Conservation (phyloP, 1,140 invertebrate species). For the Bombyx mandarina region DNA sequence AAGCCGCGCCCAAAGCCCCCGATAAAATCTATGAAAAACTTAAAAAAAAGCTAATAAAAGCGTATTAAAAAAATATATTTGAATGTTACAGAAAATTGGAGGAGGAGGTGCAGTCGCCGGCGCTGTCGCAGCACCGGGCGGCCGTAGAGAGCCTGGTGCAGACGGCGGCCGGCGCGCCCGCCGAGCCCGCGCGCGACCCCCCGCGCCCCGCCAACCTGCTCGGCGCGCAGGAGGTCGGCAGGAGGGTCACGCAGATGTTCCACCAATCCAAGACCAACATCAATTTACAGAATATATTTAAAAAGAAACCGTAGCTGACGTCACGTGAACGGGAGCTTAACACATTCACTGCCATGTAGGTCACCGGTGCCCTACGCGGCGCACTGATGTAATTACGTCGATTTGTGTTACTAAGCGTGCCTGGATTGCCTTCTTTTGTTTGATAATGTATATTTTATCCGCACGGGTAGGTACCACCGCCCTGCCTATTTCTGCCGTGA, state of each 20-base stretch:
- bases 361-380: no score
- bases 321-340: no score
- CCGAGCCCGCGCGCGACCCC: slow-evolving; percentile 13
- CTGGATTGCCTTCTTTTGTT: no score
- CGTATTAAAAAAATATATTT: not conserved
- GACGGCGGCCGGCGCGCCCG: slow-evolving; percentile 15
- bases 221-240: slow-evolving; percentile 53
- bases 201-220: slow-evolving; percentile 34
- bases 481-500: no score
- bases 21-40: no score
- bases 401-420: no score
- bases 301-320: slow-evolving; percentile 57
- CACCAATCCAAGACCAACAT: slow-evolving; percentile 63
- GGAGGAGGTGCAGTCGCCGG: slow-evolving; percentile 40
- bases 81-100: slow-evolving; percentile 44
- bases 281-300: slow-evolving; percentile 66
- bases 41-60: no score
- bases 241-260: slow-evolving; percentile 63
- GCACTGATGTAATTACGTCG: no score
- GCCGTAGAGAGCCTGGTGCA: slow-evolving; percentile 56
- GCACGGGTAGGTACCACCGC: no score
- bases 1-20: no score
- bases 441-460: no score
- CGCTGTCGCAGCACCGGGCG: slow-evolving; percentile 43
- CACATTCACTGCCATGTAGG: no score